phyloP scores from a whole-genome alignment of 2,888 invertebrate genomes.

The Harpagoxenus sublaevis region DNA sequence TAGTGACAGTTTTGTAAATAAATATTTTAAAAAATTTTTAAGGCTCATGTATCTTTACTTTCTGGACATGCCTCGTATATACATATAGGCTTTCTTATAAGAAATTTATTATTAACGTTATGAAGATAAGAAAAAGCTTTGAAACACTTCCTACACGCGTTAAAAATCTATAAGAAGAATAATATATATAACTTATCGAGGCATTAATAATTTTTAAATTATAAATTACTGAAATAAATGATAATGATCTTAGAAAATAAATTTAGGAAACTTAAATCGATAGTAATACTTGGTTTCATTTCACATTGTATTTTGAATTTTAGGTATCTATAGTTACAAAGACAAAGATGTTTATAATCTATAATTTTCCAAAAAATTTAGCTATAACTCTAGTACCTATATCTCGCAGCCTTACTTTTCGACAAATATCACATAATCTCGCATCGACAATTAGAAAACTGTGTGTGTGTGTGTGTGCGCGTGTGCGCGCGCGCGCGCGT shows the following conservation, averaged over 20 bases:
- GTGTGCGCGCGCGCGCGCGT: too few species aligned
- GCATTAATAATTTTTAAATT: neutral
- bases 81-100: neutral
- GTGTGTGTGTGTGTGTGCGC: too few species aligned
- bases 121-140: neutral
- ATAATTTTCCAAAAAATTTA: neutral
- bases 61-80: too few species aligned
- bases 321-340: neutral
- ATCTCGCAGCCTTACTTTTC: neutral
- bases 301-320: neutral
- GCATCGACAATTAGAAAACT: neutral
- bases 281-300: neutral
- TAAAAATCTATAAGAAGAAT: neutral
- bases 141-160: neutral
- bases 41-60: too few species aligned
- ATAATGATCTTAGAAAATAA: neutral
- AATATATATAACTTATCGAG: neutral
- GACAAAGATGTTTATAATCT: neutral
- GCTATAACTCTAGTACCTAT: neutral
- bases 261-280: neutral
- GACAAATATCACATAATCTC: neutral
- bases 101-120: conserved; percentile 3
- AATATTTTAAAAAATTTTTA: too few species aligned
- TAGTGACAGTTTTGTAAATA: too few species aligned
- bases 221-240: neutral